Percentiles rank a stretch among this genome's conserved stretches.
These are phyloP conservation scores for Anoplophora glabripennis DNA, from an alignment of 1,140 invertebrate genomes.

Conservation along the genomic window DNA sequence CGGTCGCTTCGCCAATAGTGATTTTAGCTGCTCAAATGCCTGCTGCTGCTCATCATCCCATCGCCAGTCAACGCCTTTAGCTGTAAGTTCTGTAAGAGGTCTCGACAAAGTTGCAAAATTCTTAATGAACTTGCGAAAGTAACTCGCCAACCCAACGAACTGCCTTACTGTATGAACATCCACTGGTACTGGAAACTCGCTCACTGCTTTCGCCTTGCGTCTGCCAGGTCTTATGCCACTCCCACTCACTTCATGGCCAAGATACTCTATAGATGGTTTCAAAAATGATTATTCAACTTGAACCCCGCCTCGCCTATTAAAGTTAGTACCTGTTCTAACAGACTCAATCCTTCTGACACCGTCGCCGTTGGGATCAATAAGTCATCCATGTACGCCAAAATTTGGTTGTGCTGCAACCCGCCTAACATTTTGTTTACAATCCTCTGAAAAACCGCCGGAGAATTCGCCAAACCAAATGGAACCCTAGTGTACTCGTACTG, in stretches of 20 bases:
- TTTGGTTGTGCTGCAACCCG: not conserved
- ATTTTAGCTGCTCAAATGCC: not conserved
- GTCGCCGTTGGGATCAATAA: not conserved
- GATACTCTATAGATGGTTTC: not conserved
- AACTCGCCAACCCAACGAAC: not conserved
- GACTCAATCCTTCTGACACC: too few relatives aligned
- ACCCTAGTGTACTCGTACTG: slow-evolving; percentile 1
- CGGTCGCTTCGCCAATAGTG: slow-evolving; percentile 20
- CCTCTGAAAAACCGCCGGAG: slow-evolving; percentile 4
- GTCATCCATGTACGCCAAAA: slow-evolving; percentile 11
- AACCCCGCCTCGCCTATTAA: too few relatives aligned
- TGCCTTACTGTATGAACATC: not conserved
- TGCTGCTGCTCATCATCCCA: not conserved
- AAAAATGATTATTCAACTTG: too few relatives aligned
- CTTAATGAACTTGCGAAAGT: slow-evolving; percentile 11
- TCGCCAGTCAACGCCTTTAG: not conserved
- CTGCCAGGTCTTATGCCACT: not conserved
- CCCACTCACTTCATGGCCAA: not conserved
- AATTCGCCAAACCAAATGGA: slow-evolving; percentile 6
- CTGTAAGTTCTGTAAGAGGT: not conserved
- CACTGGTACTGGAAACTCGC: not conserved
- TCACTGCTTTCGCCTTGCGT: not conserved
- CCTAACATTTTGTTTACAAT: slow-evolving; percentile 2
- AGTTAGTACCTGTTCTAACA: too few relatives aligned
- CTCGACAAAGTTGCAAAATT: not conserved